phyloP scores from a whole-genome alignment of 2,113 vertebrate genomes.

The Pomatorhinus ruficollis region DNA sequence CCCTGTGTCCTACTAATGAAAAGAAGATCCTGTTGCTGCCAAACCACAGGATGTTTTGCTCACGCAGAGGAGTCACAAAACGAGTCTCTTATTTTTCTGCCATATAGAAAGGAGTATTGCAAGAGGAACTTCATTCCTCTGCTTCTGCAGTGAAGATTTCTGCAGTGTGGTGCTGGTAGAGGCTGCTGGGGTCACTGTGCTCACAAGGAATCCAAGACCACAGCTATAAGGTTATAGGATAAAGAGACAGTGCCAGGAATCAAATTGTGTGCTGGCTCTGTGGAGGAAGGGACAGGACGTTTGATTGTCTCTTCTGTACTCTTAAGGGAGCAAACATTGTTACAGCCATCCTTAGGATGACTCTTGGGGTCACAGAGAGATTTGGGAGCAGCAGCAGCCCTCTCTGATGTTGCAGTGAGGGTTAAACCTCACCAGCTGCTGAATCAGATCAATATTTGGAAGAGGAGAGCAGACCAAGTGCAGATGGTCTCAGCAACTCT shows the following conservation, averaged over 20 bases:
- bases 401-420: not conserved
- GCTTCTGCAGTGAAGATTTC: not conserved
- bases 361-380: not conserved
- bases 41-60: not conserved
- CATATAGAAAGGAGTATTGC: not conserved
- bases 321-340: not conserved
- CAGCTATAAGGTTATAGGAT: not conserved
- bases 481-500: not conserved
- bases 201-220: not conserved
- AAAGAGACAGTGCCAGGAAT: not conserved
- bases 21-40: conserved; percentile 17
- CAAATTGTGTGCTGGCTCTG: not conserved
- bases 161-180: not conserved
- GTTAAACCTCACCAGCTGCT: not conserved
- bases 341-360: not conserved
- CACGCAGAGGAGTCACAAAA: not conserved
- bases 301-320: not conserved
- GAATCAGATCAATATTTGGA: not conserved
- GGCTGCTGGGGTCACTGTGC: not conserved
- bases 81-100: not conserved
- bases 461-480: not conserved
- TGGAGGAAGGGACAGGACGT: not conserved
- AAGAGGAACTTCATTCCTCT: not conserved
- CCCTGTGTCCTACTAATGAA: conserved; percentile 21
- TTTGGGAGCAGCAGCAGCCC: not conserved